Evolutionary conservation across 35 echinoderm and acorn worm genomes (phyloP).

Genomic region (Ptychodera flava): DNA sequence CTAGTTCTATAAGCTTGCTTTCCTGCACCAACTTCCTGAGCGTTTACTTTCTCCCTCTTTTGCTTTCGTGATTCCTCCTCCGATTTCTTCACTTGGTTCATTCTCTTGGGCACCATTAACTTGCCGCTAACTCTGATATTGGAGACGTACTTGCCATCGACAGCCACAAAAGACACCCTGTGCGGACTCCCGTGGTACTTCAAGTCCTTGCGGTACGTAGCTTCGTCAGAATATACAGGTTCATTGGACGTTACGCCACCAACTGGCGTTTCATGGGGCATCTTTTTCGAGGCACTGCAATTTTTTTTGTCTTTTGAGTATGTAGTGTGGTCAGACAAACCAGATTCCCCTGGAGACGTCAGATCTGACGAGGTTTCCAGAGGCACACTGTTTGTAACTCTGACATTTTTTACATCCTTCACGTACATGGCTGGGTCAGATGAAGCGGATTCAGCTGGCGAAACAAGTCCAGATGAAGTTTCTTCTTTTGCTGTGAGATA

Average conservation of each 20-base stretch:
- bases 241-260: no score
- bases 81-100: neutral
- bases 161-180: neutral
- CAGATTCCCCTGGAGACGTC: no score
- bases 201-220: no score
- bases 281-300: no score
- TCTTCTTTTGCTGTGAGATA: neutral
- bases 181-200: neutral
- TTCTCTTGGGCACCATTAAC: neutral
- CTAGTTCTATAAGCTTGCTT: neutral
- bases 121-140: neutral
- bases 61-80: neutral
- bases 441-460: neutral
- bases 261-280: no score
- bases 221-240: no score
- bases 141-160: neutral
- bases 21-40: neutral
- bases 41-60: neutral
- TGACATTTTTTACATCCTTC: neutral
- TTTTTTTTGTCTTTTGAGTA: no score
- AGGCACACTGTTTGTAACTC: no score
- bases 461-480: neutral
- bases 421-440: neutral
- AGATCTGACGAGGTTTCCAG: no score
- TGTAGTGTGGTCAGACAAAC: no score